These are phyloP conservation scores for Centroberyx gerrardi DNA, from an alignment of 2,797 vertebrate genomes.

Conservation along the genomic window DNA sequence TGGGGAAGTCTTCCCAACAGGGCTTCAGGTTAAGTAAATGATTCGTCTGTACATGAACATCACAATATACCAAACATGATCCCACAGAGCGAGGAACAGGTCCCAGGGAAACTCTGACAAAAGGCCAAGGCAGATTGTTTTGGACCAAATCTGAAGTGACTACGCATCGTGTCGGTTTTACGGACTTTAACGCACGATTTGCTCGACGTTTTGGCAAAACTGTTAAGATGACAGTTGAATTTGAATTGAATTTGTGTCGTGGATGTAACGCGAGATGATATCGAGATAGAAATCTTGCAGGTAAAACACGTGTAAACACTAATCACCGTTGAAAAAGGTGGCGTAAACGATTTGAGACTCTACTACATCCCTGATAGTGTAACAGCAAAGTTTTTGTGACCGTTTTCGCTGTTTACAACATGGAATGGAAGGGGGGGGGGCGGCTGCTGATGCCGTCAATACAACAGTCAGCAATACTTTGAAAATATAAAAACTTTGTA, in stretches of 20 bases:
- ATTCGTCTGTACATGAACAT: slow-evolving; percentile 73
- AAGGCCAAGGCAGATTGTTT: slow-evolving; percentile 53
- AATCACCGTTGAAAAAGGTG: slow-evolving; percentile 24
- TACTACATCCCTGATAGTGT: slow-evolving; percentile 34
- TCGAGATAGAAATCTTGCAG: slow-evolving; percentile 34
- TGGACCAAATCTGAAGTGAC: slow-evolving; percentile 2
- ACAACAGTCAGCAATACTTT: slow-evolving; percentile 37
- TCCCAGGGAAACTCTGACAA: slow-evolving; percentile 83
- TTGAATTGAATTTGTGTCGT: neutral
- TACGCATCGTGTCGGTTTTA: neutral
- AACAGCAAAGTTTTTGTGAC: neutral
- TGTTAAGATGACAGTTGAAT: neutral
- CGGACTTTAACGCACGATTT: slow-evolving; percentile 1
- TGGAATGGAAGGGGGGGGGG: slow-evolving; percentile 26
- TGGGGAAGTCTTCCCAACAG: slow-evolving; percentile 40
- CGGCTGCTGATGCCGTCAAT: neutral
- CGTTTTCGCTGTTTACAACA: slow-evolving; percentile 26
- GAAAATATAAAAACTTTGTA: slow-evolving; percentile 31
- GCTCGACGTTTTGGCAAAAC: slow-evolving; percentile 27
- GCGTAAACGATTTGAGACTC: slow-evolving; percentile 51
- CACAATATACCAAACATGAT: slow-evolving; percentile 71
- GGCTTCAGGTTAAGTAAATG: slow-evolving; percentile 53
- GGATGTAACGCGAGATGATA: slow-evolving; percentile 32
- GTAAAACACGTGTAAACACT: slow-evolving; percentile 59
- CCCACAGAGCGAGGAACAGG: slow-evolving; percentile 56